A percentile compares a stretch with the other conserved stretches of the same genome.
Conservation (phyloP, 2,888 invertebrate genomes). For the Mactromeris polynyma region DNA sequence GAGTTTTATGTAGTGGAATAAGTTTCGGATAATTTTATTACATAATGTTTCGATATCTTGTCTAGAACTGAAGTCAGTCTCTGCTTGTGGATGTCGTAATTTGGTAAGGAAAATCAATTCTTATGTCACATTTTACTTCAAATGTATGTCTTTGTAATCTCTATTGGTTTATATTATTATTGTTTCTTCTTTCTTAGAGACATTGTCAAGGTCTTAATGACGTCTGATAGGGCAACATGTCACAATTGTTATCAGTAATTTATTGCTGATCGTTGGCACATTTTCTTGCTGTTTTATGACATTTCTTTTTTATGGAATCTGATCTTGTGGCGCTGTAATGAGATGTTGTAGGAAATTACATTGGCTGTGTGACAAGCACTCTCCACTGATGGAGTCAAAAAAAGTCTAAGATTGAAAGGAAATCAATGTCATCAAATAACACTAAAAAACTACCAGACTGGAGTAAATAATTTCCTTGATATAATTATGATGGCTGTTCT, state of each 20-base stretch:
- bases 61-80: background rate
- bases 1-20: background rate
- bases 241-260: background rate
- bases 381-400: background rate
- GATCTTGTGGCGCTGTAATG: background rate
- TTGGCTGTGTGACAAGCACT: constrained; percentile 4
- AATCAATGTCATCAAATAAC: constrained; percentile 17
- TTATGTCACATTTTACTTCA: too few relatives aligned
- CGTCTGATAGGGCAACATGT: background rate
- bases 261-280: background rate
- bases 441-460: background rate
- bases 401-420: background rate
- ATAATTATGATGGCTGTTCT: background rate
- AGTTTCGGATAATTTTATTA: background rate
- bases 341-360: constrained; percentile 9
- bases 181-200: background rate
- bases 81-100: background rate
- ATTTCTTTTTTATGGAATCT: background rate
- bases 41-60: background rate
- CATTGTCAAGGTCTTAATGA: background rate
- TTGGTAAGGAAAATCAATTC: background rate
- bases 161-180: too few relatives aligned
- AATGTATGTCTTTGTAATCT: background rate
- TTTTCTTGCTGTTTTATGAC: background rate
- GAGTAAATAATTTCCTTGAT: background rate